Evolutionary conservation across 1,140 invertebrate species (phyloP).

Genomic region (Chymomyza costata): DNA sequence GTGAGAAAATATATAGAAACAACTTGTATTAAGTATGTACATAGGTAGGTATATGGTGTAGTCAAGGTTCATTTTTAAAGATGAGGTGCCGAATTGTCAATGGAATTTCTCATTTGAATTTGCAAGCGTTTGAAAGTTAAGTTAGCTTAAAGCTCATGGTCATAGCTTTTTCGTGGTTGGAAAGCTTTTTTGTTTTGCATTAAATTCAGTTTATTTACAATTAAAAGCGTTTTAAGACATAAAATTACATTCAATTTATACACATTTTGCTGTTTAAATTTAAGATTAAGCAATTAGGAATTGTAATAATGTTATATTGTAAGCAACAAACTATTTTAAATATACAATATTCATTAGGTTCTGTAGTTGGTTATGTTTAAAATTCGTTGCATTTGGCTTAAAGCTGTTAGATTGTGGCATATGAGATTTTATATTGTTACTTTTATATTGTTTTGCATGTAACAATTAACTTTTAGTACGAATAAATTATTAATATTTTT

Average conservation of each 20-base stretch:
- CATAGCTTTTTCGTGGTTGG: background rate
- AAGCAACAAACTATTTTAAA: conserved; percentile 1
- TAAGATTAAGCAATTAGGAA: conserved; percentile 58
- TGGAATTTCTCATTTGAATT: no score
- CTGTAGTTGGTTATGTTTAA: conserved; percentile 46
- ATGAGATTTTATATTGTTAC: conserved; percentile 26
- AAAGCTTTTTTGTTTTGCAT: conserved; percentile 10
- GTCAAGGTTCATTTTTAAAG: no score
- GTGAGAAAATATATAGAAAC: conserved; percentile 6
- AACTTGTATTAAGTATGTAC: conserved; percentile 1
- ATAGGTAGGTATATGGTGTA: background rate
- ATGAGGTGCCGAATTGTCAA: no score
- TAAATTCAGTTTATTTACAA: conserved; percentile 59
- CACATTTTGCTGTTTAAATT: conserved; percentile 15
- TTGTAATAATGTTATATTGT: conserved; percentile 42
- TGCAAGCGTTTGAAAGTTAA: no score
- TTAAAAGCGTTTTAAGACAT: conserved; percentile 68
- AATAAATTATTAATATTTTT: no score
- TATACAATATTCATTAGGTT: conserved; percentile 1
- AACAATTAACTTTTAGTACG: conserved; percentile 55
- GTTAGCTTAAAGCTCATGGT: conserved; percentile 1
- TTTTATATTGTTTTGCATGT: conserved; percentile 27
- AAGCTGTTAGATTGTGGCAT: conserved; percentile 46
- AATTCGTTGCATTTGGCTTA: conserved; percentile 48
- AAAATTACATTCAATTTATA: conserved; percentile 52